Evolutionary conservation across 2,888 invertebrate species (phyloP).

Genomic region (Laothoe populi): DNA sequence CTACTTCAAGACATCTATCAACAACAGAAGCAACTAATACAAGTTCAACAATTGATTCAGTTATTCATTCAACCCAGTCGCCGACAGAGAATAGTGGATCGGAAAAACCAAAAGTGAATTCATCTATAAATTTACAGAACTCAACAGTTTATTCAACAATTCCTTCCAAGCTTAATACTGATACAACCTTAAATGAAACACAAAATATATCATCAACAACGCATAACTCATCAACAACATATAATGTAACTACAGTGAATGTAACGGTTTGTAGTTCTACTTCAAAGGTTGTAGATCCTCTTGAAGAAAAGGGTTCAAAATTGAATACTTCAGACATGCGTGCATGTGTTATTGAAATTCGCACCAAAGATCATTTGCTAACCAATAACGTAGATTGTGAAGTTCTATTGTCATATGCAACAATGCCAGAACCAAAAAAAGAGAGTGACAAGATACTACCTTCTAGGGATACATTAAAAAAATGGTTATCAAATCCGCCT

Average conservation of each 20-base stretch:
- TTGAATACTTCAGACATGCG: constrained; percentile 52
- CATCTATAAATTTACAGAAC: neutral
- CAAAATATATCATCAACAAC: constrained; percentile 5
- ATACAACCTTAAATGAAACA: constrained; percentile 24
- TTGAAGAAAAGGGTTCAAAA: constrained; percentile 59
- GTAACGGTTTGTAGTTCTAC: constrained; percentile 51
- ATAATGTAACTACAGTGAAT: constrained; percentile 45
- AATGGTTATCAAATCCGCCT: constrained; percentile 66
- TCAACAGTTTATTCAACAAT: constrained; percentile 29
- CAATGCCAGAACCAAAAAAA: no score
- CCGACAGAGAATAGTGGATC: constrained; percentile 24
- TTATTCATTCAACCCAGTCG: constrained; percentile 27
- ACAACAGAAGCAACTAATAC: neutral
- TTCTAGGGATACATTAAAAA: constrained; percentile 58
- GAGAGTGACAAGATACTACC: constrained; percentile 52
- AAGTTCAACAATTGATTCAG: neutral
- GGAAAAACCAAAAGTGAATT: neutral
- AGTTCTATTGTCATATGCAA: constrained; percentile 60
- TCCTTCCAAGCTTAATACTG: neutral
- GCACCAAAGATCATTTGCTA: constrained; percentile 53
- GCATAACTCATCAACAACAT: constrained; percentile 31
- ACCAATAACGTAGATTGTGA: constrained; percentile 63
- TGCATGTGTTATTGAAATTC: constrained; percentile 67
- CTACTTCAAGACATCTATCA: neutral
- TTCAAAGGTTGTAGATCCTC: constrained; percentile 58